Percentiles rank a stretch among this genome's conserved stretches.
Evolutionary conservation across 2,888 invertebrate genomes (phyloP).

Genomic region (Pilophorus perplexus): DNA sequence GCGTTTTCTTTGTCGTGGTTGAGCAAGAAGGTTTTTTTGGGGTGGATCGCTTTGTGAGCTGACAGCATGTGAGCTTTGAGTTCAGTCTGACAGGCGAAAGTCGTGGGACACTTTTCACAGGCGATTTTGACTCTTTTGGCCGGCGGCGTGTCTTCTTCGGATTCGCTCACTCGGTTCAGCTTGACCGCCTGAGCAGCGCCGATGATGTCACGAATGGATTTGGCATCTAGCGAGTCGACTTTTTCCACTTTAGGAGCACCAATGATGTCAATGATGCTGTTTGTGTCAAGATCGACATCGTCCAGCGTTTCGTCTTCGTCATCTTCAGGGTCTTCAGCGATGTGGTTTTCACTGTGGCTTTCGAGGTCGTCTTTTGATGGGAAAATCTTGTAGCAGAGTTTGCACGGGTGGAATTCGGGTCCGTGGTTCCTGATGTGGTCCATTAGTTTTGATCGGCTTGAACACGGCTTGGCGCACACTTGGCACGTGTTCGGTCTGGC

Average conservation of each 20-base stretch:
- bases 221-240: conserved; percentile 42
- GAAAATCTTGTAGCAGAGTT: conserved; percentile 61
- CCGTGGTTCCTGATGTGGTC: conserved; percentile 62
- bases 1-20: neutral
- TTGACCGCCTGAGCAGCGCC: conserved; percentile 38
- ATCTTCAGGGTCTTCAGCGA: conserved; percentile 47
- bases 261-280: conserved; percentile 44
- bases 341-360: conserved; percentile 54
- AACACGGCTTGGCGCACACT: conserved; percentile 61
- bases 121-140: conserved; percentile 39
- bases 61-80: conserved; percentile 46
- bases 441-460: conserved; percentile 60
- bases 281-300: conserved; percentile 43
- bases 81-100: conserved; percentile 42
- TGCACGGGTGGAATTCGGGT: conserved; percentile 59
- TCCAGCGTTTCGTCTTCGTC: conserved; percentile 42
- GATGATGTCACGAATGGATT: conserved; percentile 44
- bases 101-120: conserved; percentile 41
- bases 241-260: conserved; percentile 43
- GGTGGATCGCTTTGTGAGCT: conserved; percentile 41
- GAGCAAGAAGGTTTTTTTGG: neutral
- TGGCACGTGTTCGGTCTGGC: conserved; percentile 58
- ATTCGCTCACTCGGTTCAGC: conserved; percentile 44
- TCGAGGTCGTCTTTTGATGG: conserved; percentile 57
- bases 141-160: conserved; percentile 39